These are phyloP conservation scores for Leptinotarsa rubiginosa DNA, from an alignment of 2,888 invertebrate species.

Conservation along the genomic window DNA sequence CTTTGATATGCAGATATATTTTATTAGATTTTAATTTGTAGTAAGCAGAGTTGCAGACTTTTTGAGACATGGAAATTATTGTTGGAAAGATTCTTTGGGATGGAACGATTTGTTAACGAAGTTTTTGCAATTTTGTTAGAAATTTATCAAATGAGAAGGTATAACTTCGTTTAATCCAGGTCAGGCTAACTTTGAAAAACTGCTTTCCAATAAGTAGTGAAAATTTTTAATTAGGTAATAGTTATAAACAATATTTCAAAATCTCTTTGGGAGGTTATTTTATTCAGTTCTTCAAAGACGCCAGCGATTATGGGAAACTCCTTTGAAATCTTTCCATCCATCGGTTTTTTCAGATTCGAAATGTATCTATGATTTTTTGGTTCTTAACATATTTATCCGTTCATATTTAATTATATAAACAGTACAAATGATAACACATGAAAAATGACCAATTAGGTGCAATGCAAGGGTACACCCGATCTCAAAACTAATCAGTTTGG, in stretches of 20 bases:
- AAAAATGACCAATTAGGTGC: slow-evolving; percentile 31
- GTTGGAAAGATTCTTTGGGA: background rate
- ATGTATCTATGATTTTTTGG: background rate
- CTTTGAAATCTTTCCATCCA: background rate
- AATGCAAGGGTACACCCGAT: slow-evolving; percentile 39
- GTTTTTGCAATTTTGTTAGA: background rate
- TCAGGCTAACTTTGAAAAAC: no score
- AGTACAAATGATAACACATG: slow-evolving; percentile 16
- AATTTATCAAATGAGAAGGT: background rate
- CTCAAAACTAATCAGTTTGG: slow-evolving; percentile 35
- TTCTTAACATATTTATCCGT: slow-evolving; percentile 11
- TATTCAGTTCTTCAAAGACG: background rate
- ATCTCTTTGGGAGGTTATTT: background rate
- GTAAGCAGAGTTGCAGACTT: slow-evolving; percentile 27
- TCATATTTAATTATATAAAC: slow-evolving; percentile 7
- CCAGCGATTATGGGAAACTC: background rate
- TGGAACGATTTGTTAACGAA: background rate
- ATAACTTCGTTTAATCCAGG: background rate
- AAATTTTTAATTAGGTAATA: no score
- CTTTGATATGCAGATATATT: slow-evolving; percentile 38
- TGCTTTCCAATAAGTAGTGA: no score
- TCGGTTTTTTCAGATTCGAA: background rate
- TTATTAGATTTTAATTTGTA: slow-evolving; percentile 37
- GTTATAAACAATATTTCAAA: no score
- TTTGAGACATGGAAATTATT: background rate